Conservation (phyloP, 2,113 vertebrate species). For the Clarias gariepinus region DNA sequence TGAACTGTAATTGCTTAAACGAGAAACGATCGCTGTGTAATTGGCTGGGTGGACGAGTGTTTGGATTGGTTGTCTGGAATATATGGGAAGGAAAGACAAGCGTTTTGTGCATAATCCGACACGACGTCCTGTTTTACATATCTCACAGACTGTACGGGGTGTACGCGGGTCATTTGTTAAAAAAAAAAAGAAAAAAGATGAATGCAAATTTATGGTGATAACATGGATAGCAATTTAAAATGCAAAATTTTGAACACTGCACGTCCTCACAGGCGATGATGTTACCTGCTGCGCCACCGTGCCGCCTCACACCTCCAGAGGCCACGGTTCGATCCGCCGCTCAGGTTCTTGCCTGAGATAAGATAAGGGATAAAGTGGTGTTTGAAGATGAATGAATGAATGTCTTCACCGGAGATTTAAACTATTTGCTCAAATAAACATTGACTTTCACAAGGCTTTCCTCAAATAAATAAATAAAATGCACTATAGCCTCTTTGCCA, state of each 20-base stretch:
- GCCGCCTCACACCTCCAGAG: neutral
- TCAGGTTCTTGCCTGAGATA: neutral
- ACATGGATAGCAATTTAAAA: conserved; percentile 49
- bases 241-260: neutral
- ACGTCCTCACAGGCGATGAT: neutral
- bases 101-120: conserved; percentile 66
- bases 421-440: neutral
- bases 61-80: conserved; percentile 66
- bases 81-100: conserved; percentile 59
- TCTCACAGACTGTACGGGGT: conserved; percentile 57
- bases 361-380: neutral
- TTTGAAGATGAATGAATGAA: neutral
- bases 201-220: conserved; percentile 61
- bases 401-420: neutral
- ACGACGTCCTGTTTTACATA: conserved; percentile 64
- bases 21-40: conserved; percentile 67
- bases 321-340: neutral
- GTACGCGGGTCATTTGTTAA: conserved; percentile 60
- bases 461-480: neutral
- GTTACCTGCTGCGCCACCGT: neutral
- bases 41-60: conserved; percentile 69
- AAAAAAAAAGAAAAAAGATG: conserved; percentile 41
- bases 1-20: conserved; percentile 61
- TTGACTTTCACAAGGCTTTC: neutral
- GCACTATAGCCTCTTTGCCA: too few species aligned